Base-by-base conservation (phyloP, 2,888 invertebrate species). In the Eupeodes latifasciatus region DNA sequence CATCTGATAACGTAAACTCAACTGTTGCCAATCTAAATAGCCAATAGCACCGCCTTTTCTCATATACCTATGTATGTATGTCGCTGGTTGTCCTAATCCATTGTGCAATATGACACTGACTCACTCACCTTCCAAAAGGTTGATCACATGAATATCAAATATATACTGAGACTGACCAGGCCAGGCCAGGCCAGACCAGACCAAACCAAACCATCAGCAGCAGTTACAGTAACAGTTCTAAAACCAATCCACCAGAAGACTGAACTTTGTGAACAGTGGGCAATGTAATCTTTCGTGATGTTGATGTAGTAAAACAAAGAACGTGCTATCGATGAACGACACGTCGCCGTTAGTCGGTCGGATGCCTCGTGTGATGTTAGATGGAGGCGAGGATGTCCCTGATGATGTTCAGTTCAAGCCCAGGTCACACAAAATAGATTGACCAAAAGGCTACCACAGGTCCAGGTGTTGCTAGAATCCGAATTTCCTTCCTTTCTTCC, bases 221-320 rank as follows among this genome's bases (percentile, higher is more conserved):
- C 9, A 47, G 11, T 55, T 1, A 36, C 7, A 36, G 36, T 36
- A 19, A 36, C 7, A 36, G 36, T 36, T 6, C 36, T 19, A 7
- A 36, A 36, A 36, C 36, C 36, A 67, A 51, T 34, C 69, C 44
- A 51, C n/a, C 75, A 69, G 75, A 34, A 49, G 82, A 72, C 81
- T 64, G 64, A 34, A 36, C 36, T 36, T 36, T 19, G 19, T 53
- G 36, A 16, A 34, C 69, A 53, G 16, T 49, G 49, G 53, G 69
- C 67, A 88, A 55, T 81, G 74, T 78, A 85, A 84, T 64, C 81
- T 69, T 78, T 77, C 74, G 27, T 81, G 66, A 66, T 66, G 66
- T 47, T 16, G 77, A 84, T 81, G 81, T 81, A 88, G 78, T 88
- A 78, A 81, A 85, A 81, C 80, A 76, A 44, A 74, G 77, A 77